A percentile compares a stretch with the other conserved stretches of the same genome.
Conservation (phyloP, 2,797 vertebrate genomes). For the Falco berigora region DNA sequence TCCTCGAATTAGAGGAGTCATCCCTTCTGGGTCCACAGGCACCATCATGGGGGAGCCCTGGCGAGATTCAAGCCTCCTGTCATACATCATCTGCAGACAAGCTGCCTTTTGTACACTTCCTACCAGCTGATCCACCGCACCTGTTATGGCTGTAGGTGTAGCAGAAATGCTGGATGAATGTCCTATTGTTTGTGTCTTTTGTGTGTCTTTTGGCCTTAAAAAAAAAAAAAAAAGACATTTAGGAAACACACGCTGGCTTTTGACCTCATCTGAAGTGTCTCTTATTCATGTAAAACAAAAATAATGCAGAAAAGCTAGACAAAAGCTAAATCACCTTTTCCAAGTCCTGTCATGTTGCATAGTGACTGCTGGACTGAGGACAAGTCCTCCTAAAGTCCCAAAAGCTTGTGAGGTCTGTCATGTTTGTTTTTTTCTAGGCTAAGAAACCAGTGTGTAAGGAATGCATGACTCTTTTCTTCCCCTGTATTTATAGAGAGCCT, state of each 20-base stretch:
- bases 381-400: not conserved
- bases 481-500: not conserved
- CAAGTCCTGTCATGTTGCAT: not conserved
- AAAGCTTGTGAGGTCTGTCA: not conserved
- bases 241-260: not conserved
- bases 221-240: not conserved
- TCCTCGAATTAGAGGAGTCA: too few species aligned
- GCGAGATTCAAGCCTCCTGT: too few species aligned
- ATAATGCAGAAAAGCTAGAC: not conserved
- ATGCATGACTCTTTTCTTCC: fast-evolving
- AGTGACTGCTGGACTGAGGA: not conserved
- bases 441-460: not conserved
- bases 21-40: too few species aligned
- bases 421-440: not conserved
- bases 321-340: not conserved
- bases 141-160: not conserved
- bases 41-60: too few species aligned
- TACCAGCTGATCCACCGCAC: too few species aligned
- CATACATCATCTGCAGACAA: too few species aligned
- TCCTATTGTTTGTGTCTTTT: slow-evolving; percentile 19
- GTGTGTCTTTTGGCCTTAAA: not conserved
- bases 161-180: not conserved
- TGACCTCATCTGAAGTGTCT: not conserved
- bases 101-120: too few species aligned
- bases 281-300: not conserved